Evolutionary conservation across 2,797 vertebrate species (phyloP).

Genomic region (Rhincodon typus): DNA sequence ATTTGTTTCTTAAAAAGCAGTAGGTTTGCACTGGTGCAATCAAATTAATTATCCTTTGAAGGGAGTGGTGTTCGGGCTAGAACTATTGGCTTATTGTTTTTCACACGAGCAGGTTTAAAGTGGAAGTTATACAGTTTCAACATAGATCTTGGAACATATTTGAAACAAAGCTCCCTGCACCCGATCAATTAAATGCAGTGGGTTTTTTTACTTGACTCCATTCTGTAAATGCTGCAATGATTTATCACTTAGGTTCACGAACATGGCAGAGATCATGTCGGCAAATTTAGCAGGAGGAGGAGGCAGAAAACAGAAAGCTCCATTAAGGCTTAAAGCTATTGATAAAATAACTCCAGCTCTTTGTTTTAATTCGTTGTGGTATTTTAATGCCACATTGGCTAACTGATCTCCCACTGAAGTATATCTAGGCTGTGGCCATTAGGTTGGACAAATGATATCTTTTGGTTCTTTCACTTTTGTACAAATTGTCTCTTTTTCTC

Average conservation of each 20-base stretch:
- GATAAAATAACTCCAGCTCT: background rate
- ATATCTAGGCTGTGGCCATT: background rate
- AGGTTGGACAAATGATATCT: background rate
- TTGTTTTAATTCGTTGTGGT: background rate
- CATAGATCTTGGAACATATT: background rate
- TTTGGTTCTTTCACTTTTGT: background rate
- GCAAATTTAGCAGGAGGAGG: background rate
- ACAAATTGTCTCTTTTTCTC: background rate
- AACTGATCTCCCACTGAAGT: background rate
- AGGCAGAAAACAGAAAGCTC: background rate
- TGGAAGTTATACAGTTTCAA: background rate
- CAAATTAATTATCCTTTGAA: background rate
- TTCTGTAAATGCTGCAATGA: background rate
- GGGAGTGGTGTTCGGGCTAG: background rate
- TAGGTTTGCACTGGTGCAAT: background rate
- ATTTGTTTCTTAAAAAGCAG: background rate
- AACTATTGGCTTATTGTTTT: background rate
- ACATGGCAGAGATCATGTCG: background rate
- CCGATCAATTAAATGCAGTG: conserved; percentile 12
- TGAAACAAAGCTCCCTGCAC: background rate
- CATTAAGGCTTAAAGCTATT: background rate
- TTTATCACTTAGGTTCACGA: background rate
- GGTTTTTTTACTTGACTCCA: background rate
- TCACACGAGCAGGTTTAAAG: background rate
- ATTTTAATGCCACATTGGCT: background rate